These are phyloP conservation scores for Tetropium fuscum DNA, from an alignment of 2,888 invertebrate species.

Conservation along the genomic window DNA sequence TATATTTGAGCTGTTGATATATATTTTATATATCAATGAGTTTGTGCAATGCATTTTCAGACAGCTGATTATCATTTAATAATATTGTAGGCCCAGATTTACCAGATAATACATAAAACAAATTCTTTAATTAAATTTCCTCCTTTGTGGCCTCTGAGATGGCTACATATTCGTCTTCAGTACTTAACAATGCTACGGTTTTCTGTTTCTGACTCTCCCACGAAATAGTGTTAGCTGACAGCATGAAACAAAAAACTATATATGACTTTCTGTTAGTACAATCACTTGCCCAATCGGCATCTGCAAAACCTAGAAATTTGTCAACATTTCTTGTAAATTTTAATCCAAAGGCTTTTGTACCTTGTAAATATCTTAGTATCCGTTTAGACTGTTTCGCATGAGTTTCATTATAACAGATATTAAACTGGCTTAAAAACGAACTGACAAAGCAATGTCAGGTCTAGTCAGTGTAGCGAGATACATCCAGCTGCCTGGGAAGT, in stretches of 20 bases:
- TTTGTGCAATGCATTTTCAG: not conserved
- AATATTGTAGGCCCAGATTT: not conserved
- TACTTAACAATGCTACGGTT: slow-evolving; percentile 49
- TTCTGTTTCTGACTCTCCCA: slow-evolving; percentile 51
- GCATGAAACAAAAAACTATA: slow-evolving; percentile 49
- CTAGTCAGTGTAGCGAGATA: slow-evolving; percentile 34
- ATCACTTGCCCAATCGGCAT: slow-evolving; percentile 40
- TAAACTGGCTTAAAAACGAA: slow-evolving; percentile 37
- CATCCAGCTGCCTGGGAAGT: slow-evolving; percentile 32
- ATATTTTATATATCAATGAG: too few relatives aligned
- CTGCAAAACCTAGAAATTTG: slow-evolving; percentile 36
- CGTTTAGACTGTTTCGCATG: slow-evolving; percentile 36
- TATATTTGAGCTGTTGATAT: too few relatives aligned
- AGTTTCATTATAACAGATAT: slow-evolving; percentile 24
- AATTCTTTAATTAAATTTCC: slow-evolving; percentile 39
- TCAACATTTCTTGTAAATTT: slow-evolving; percentile 28
- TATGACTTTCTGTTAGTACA: slow-evolving; percentile 58
- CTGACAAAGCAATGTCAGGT: slow-evolving; percentile 35
- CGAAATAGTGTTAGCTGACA: slow-evolving; percentile 44
- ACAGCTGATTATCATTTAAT: not conserved
- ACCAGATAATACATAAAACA: slow-evolving; percentile 30
- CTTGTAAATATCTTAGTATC: slow-evolving; percentile 33
- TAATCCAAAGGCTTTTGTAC: slow-evolving; percentile 35
- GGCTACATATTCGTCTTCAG: slow-evolving; percentile 52
- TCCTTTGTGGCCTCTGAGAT: slow-evolving; percentile 46